Evolutionary conservation across 23 tunicate genomes (phyloP).

Genomic region (Halocynthia aurantium): DNA sequence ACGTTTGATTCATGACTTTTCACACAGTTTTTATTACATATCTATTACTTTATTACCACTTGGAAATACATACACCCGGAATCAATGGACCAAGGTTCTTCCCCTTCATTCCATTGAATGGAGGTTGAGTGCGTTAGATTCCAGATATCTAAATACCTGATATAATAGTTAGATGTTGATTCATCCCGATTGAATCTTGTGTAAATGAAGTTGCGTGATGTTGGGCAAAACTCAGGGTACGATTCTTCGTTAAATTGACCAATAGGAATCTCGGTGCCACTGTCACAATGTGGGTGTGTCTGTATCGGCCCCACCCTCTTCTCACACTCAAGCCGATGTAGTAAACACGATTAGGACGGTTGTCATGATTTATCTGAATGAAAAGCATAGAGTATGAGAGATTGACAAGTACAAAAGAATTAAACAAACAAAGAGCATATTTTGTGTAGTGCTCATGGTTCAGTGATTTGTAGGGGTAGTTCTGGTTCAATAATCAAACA

Average conservation of each 20-base stretch:
- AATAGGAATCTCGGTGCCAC: slow-evolving; percentile 85
- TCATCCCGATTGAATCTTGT: slow-evolving; percentile 46
- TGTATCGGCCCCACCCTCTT: slow-evolving; percentile 87
- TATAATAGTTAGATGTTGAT: slow-evolving; percentile 53
- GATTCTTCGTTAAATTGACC: slow-evolving; percentile 45
- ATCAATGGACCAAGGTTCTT: too few relatives aligned
- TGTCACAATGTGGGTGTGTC: slow-evolving; percentile 92
- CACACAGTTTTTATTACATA: too few relatives aligned
- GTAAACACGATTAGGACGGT: slow-evolving; percentile 74
- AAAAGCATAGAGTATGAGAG: background rate
- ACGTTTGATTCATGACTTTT: too few relatives aligned
- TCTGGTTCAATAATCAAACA: too few relatives aligned
- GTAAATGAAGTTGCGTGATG: slow-evolving; percentile 69
- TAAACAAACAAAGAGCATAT: too few relatives aligned
- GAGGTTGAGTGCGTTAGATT: too few relatives aligned
- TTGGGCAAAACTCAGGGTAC: slow-evolving; percentile 74
- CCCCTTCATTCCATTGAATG: too few relatives aligned
- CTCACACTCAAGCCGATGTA: slow-evolving; percentile 85
- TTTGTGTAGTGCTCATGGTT: too few relatives aligned
- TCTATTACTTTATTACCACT: too few relatives aligned
- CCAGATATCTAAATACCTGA: slow-evolving; percentile 36
- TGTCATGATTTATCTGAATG: slow-evolving; percentile 51
- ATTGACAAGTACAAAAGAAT: too few relatives aligned
- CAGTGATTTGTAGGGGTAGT: too few relatives aligned
- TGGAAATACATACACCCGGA: too few relatives aligned